These are phyloP conservation scores for Drosophila monieri DNA, from an alignment of 2,888 invertebrate genomes.

Conservation along the genomic window DNA sequence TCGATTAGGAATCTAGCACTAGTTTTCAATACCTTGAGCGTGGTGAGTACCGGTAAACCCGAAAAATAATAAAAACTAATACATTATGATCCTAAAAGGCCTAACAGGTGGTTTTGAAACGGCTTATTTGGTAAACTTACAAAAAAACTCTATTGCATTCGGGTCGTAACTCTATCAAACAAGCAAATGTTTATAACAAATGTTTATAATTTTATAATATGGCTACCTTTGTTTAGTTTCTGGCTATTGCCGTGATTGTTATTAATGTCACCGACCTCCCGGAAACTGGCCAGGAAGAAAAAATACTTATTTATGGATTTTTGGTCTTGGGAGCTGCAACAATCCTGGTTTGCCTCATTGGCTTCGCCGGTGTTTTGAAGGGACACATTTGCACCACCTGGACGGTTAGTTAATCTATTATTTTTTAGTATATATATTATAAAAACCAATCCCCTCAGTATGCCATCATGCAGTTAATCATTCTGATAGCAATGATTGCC, in stretches of 20 bases:
- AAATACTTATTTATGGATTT: constrained; percentile 79
- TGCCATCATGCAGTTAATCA: constrained; percentile 87
- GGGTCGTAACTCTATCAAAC: neutral
- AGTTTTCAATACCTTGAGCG: constrained; percentile 67
- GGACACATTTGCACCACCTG: constrained; percentile 94
- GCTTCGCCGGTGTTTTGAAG: constrained; percentile 94
- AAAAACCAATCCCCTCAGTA: constrained; percentile 85
- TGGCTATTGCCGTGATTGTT: constrained; percentile 65
- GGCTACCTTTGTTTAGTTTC: constrained; percentile 48
- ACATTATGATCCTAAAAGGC: neutral
- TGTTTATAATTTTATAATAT: too few relatives aligned
- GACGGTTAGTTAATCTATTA: constrained; percentile 86
- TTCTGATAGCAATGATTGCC: constrained; percentile 87
- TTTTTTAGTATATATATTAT: too few relatives aligned
- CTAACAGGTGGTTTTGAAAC: neutral
- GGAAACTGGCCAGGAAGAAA: constrained; percentile 46
- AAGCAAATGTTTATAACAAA: too few relatives aligned
- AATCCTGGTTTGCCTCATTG: constrained; percentile 93
- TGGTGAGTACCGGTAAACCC: constrained; percentile 57
- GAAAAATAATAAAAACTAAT: neutral
- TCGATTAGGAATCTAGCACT: constrained; percentile 69
- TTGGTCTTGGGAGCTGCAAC: constrained; percentile 89
- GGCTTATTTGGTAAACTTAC: neutral
- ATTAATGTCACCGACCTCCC: constrained; percentile 60
- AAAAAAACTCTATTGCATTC: neutral